phyloP scores from a whole-genome alignment of 2,888 invertebrate genomes.

The Rhagonycha lutea region DNA sequence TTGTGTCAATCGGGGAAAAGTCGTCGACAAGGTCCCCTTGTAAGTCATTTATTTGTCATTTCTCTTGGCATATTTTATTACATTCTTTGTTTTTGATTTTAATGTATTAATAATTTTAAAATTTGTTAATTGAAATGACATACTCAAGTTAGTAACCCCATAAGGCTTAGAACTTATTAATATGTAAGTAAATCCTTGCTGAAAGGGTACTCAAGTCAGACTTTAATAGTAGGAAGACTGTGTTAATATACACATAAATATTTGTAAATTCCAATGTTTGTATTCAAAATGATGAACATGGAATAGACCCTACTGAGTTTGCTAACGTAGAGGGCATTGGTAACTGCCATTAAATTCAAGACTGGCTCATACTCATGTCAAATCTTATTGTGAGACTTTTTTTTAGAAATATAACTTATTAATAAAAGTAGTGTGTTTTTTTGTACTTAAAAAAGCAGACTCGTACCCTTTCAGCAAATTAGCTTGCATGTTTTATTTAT shows the following conservation, averaged over 20 bases:
- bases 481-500: constrained; percentile 14
- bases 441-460: constrained; percentile 41
- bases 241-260: constrained; percentile 30
- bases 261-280: constrained; percentile 37
- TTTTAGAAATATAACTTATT: constrained; percentile 54
- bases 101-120: background rate
- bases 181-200: constrained; percentile 46
- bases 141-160: constrained; percentile 29
- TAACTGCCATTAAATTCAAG: constrained; percentile 46
- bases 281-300: background rate
- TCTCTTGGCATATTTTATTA: constrained; percentile 20
- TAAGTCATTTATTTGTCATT: constrained; percentile 21
- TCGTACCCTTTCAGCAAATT: constrained; percentile 52
- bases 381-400: constrained; percentile 55
- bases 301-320: constrained; percentile 42
- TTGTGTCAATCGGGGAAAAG: too few relatives aligned
- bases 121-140: constrained; percentile 7
- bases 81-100: background rate
- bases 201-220: constrained; percentile 52
- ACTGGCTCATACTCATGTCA: constrained; percentile 53
- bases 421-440: constrained; percentile 45
- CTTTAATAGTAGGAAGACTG: constrained; percentile 35
- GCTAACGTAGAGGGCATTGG: constrained; percentile 47
- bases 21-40: too few relatives aligned
- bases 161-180: constrained; percentile 27